These are phyloP conservation scores for Eupithecia tripunctaria DNA, from an alignment of 2,888 invertebrate genomes.

Conservation along the genomic window DNA sequence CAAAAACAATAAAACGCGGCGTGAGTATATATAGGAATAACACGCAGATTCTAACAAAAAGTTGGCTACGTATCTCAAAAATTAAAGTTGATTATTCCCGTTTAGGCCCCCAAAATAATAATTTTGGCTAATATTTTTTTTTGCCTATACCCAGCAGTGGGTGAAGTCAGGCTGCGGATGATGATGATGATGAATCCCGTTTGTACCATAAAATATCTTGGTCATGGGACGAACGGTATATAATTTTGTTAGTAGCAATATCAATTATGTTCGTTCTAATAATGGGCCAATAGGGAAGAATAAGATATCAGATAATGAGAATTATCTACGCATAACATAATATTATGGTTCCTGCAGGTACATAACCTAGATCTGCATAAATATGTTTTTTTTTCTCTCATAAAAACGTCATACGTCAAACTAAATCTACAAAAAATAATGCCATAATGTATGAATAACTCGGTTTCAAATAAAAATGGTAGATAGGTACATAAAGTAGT, in stretches of 20 bases:
- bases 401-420: neutral
- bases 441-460: neutral
- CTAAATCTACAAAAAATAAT: neutral
- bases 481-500: neutral
- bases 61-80: neutral
- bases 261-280: neutral
- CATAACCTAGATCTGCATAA: neutral
- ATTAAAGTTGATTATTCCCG: neutral
- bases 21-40: neutral
- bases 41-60: neutral
- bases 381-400: neutral
- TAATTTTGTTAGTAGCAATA: neutral
- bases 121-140: too few species aligned
- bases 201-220: neutral
- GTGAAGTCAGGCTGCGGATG: too few species aligned
- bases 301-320: neutral
- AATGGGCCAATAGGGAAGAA: neutral
- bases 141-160: too few species aligned
- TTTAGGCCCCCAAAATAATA: too few species aligned
- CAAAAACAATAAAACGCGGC: too few species aligned
- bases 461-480: neutral
- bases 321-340: neutral
- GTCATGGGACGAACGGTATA: neutral
- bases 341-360: too few species aligned
- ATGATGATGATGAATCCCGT: too few species aligned